Base-by-base conservation (phyloP, 2,888 invertebrate genomes). In the Andrena dorsata region DNA sequence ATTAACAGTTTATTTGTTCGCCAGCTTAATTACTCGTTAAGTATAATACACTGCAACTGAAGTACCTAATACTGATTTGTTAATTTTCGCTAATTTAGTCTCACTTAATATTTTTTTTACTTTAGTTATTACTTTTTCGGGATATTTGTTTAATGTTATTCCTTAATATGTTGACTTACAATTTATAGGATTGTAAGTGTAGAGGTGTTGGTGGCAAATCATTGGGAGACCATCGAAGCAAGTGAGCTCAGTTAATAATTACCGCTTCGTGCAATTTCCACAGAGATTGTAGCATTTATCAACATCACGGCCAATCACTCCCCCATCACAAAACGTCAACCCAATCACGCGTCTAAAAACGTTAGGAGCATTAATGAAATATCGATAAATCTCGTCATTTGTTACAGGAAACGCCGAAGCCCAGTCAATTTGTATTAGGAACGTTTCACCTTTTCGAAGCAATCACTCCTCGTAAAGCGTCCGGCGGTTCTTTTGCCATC, bases 241-340 rank as follows among this genome's bases (percentile, higher is more conserved):
- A 56, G n/a, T 35, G 26, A 13, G 26, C 1, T 56, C 23, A 28
- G 28, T 69, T 69, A 41, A 26, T 58, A 63, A 63, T 63, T 63
- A 35, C 20, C 32, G 20, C n/a, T 35, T 28, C 26, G 53, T 13
- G 35, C 16, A 64, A 49, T 32, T 72, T 64, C 26, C 51, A 53
- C 53, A 6, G 2, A 64, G 51, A 23, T 72, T 26, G 16, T 49
- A 26, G 26, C 74, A 66, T 74, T 58, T 66, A 74, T 74, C 74
- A 66, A 74, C 74, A 74, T 74, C 74, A 66, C 16, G 28, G 56
- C 47, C 74, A 66, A 74, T 74, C 74, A 66, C 58, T 66, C 35
- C 41, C 20, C 47, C 58, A 56, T 66, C 58, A 66, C 23, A 30
- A 20, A 66, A 47, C 41, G 30, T 74, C 74, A 66, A 66, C 30